Base-by-base conservation (phyloP, 1,140 invertebrate genomes). In the Lepidurus couesii region DNA sequence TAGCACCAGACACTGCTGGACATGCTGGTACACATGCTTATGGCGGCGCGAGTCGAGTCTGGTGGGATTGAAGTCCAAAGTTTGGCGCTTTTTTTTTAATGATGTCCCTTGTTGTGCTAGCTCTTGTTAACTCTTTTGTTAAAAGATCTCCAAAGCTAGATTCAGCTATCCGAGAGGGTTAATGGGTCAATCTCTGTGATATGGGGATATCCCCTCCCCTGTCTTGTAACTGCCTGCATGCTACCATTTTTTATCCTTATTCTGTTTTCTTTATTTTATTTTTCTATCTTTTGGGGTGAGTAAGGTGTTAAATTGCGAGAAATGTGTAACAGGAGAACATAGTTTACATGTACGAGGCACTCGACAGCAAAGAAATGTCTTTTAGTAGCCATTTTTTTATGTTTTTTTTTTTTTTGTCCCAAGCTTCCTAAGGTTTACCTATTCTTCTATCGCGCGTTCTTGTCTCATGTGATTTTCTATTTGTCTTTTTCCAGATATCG, bases 181-280 rank as follows among this genome's bases (percentile, higher is more conserved):
- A 3, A 65, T 13, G 21, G 53, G 53, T 65, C 53, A 65, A 65
- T 65, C 13, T 65, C 16, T 65, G n/a, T 65, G 53, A 65, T 21
- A 65, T 21, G 53, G 53, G 53, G 53, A 65, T 65, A 65, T 65
- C 53, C 53, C 53, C 53, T 65, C 16, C 21, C 53, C 53, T 9
- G 16, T 21, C 16, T n/a, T 13, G 21, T 65, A 21, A 13, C 53
- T 47, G 45, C 45, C 45, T 65, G 53, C 53, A n/a, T 65, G 53
- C 53, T 65, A 6, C 16, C 53, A 65, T 65, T 21, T 21, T 21
- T 13, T 65, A 65, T 65, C 6, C 53, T 65, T 16, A 13, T 65
- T 65, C 53, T 9, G 6, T 65, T 65, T 13, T 7, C 6, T 65
- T n/a, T 65, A 1, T 21, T 65, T 21, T 65, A 21, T 13, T 21